Evolutionary conservation across 2,888 invertebrate genomes (phyloP), one percentile per base, ranked within the genome.

Genomic region (Cartodere bifasciata): DNA sequence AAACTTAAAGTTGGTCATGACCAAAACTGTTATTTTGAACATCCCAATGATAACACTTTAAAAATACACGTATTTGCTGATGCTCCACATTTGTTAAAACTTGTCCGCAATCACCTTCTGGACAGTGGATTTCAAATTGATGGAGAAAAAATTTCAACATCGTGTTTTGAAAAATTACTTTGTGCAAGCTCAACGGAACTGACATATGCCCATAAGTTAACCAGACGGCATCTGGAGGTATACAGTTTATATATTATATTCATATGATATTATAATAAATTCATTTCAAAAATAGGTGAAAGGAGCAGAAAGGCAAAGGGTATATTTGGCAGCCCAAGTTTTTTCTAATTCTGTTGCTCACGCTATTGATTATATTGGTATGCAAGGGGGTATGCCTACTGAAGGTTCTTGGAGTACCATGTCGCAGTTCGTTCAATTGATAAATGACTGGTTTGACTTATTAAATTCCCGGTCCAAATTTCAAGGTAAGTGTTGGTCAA

Each of bases 361-460:
- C 32, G 36, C 40, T 25, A 25, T 41, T 11, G n/a, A 28, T 9
- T 41, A 32, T 22, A 39, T 29, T 34, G 43, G 39, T 11, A 9
- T 32, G 26, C 31, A 30, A 7, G 35, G 29, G 13, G 17, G 37
- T 9, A 39, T 39, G 25, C 29, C 38, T 6, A 17, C 26, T 15
- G 17, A 34, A 16, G 5, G 7, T 2, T 32, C 22, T 22, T 36
- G 34, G 33, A 17, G 35, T 21, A 29, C 29, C 17, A 24, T 31
- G 5, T 16, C 32, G n/a, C 21, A 35, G 11, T 27, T 41, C 6
- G 15, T 37, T n/a, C 33, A 35, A 36, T 28, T 32, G 24, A 22
- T 39, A n/a, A 45, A 45, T 31, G 35, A 43, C 17, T 45, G 42
- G 44, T 45, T 47, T 35, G 45, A 45, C 35, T 7, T 46, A 15